phyloP scores from a whole-genome alignment of 2,888 invertebrate species.

The Pantelozetes paolii region DNA sequence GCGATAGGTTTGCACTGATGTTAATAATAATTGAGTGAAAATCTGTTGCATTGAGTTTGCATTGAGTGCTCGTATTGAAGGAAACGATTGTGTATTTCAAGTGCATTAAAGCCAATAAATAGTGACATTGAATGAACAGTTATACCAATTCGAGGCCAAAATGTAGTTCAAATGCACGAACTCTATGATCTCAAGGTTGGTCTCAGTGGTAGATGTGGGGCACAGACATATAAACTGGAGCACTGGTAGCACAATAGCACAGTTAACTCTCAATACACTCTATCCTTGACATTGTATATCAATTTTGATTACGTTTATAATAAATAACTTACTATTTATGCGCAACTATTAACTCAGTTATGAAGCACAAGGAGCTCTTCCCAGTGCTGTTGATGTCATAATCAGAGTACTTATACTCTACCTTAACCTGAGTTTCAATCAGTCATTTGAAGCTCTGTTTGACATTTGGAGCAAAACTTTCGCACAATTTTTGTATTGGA shows the following conservation, averaged over 20 bases:
- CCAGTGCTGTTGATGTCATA: not conserved
- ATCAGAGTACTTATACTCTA: not conserved
- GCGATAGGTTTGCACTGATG: too few relatives aligned
- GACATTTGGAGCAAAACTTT: too few relatives aligned
- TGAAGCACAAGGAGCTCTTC: too few relatives aligned
- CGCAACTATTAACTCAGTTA: not conserved
- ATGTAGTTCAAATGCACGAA: not conserved
- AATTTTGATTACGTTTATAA: not conserved
- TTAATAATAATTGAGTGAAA: too few relatives aligned
- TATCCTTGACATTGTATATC: conserved; percentile 25
- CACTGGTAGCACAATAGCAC: not conserved
- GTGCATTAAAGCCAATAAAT: conserved; percentile 3
- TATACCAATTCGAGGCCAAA: conserved; percentile 17
- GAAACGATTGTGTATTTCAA: conserved; percentile 19
- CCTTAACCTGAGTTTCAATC: too few relatives aligned
- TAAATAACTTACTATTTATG: conserved; percentile 13
- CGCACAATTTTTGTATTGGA: not conserved
- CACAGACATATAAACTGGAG: conserved; percentile 19
- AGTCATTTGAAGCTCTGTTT: too few relatives aligned
- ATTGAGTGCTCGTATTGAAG: too few relatives aligned
- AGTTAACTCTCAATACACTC: not conserved
- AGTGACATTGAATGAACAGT: not conserved
- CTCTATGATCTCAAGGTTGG: conserved; percentile 10
- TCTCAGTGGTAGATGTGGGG: conserved; percentile 22
- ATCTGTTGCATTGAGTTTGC: too few relatives aligned